These are phyloP conservation scores for Monochamus saltuarius DNA, from an alignment of 1,140 invertebrate genomes.

Conservation along the genomic window DNA sequence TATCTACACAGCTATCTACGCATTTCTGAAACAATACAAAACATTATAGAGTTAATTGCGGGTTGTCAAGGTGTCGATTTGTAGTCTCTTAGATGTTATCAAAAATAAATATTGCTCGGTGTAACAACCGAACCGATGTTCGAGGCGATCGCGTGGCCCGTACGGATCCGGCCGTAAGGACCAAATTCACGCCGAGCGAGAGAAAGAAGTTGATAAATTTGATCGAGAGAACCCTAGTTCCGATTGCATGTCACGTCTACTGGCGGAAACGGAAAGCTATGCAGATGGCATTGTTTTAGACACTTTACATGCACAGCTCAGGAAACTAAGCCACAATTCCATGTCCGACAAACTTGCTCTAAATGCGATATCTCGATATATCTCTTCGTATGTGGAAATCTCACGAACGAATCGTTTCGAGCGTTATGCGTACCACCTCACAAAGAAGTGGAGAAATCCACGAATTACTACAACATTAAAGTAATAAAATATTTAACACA, in stretches of 20 bases:
- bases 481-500: too few species aligned
- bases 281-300: constrained; percentile 50
- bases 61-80: constrained; percentile 54
- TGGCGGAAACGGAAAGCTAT: constrained; percentile 50
- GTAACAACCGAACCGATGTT: constrained; percentile 44
- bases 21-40: constrained; percentile 49
- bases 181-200: constrained; percentile 30
- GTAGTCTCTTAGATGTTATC: constrained; percentile 50
- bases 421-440: too few species aligned
- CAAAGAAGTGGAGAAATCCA: too few species aligned
- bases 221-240: constrained; percentile 49
- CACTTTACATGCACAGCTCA: constrained; percentile 49
- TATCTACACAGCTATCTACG: constrained; percentile 42
- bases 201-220: constrained; percentile 50
- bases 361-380: constrained; percentile 8
- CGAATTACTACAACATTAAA: too few species aligned
- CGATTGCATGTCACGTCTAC: constrained; percentile 49
- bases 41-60: constrained; percentile 50
- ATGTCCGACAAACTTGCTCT: constrained; percentile 13
- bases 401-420: constrained; percentile 4
- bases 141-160: constrained; percentile 21
- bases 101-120: constrained; percentile 52
- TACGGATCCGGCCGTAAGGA: constrained; percentile 32
- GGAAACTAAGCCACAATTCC: constrained; percentile 43
- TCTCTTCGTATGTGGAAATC: constrained; percentile 9